Evolutionary conservation across 2,113 vertebrate species (phyloP).

Genomic region (Mobula birostris): DNA sequence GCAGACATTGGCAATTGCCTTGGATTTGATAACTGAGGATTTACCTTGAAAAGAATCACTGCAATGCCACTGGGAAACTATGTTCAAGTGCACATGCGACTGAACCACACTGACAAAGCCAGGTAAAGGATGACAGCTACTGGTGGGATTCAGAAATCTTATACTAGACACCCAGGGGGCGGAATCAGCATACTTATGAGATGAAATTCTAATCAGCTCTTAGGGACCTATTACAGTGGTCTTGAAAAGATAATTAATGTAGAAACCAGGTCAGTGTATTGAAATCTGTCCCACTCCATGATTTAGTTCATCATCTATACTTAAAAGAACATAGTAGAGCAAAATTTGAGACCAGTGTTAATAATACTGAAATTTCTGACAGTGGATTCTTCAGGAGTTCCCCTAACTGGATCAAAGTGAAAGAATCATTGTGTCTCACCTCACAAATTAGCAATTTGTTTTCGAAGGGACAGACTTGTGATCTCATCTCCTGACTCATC

Average conservation of each 20-base stretch:
- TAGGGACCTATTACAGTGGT: neutral
- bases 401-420: neutral
- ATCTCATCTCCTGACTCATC: neutral
- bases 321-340: neutral
- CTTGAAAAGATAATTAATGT: constrained; percentile 5
- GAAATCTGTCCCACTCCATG: neutral
- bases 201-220: neutral
- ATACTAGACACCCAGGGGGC: neutral
- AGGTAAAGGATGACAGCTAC: neutral
- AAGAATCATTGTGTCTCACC: neutral
- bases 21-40: neutral
- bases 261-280: neutral
- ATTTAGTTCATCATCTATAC: neutral
- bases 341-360: neutral
- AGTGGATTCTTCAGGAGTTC: neutral
- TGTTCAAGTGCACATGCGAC: neutral
- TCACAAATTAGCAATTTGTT: neutral
- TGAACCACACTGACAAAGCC: neutral
- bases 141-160: neutral
- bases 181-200: neutral
- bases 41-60: neutral
- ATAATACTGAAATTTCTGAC: neutral
- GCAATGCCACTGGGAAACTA: neutral
- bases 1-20: neutral
- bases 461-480: neutral